These are phyloP conservation scores for Pica pica DNA, from an alignment of 2,113 vertebrate species.

Conservation along the genomic window DNA sequence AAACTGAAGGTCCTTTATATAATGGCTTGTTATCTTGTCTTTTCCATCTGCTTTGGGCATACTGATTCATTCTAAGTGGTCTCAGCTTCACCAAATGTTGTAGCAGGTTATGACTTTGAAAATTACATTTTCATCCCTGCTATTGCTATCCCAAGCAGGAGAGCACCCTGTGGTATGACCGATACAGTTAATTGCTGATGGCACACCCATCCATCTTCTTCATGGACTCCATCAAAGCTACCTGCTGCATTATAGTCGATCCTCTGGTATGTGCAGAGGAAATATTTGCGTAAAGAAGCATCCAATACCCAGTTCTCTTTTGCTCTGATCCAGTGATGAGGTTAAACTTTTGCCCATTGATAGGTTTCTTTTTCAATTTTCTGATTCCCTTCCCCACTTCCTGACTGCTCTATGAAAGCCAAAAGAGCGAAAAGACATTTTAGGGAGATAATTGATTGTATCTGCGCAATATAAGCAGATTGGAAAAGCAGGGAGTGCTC, in stretches of 20 bases:
- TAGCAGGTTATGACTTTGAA: neutral
- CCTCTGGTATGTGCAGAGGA: neutral
- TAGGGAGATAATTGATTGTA: neutral
- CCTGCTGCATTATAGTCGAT: neutral
- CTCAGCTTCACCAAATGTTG: neutral
- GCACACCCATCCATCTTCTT: neutral
- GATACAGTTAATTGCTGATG: neutral
- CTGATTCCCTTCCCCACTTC: neutral
- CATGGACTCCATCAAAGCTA: neutral
- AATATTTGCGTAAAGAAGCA: neutral
- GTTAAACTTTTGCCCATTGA: neutral
- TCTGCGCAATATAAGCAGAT: neutral
- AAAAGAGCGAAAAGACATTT: neutral
- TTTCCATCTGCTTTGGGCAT: neutral
- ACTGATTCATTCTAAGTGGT: neutral
- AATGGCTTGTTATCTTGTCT: neutral
- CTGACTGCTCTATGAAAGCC: neutral
- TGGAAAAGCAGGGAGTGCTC: neutral
- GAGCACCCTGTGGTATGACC: neutral
- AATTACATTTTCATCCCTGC: neutral
- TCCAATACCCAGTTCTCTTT: neutral
- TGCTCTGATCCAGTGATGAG: fast-evolving
- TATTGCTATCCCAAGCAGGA: neutral
- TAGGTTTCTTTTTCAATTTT: neutral
- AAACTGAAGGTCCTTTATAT: neutral